phyloP scores from a whole-genome alignment of 37 sponge, comb jelly and placozoan species.

The Spongilla lacustris region DNA sequence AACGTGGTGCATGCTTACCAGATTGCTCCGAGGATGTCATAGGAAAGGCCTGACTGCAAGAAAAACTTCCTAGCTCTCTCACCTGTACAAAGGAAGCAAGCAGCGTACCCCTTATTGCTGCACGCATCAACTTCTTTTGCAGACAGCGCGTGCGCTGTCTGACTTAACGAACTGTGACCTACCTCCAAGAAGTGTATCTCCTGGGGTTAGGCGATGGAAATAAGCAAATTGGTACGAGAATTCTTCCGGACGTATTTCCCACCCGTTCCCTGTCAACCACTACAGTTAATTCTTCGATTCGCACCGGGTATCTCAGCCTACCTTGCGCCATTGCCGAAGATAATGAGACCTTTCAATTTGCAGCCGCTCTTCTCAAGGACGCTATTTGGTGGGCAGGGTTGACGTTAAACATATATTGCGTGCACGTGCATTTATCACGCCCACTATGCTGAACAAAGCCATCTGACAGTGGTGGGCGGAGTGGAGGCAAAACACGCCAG shows the following conservation, averaged over 20 bases:
- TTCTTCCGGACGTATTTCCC: not conserved
- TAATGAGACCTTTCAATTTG: not conserved
- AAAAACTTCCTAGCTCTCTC: slow-evolving; percentile 57
- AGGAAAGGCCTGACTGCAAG: slow-evolving; percentile 25
- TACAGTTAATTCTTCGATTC: not conserved
- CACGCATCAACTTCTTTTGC: not conserved
- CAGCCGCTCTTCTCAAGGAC: not conserved
- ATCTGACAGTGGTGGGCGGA: too few species aligned
- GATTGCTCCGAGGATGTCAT: slow-evolving; percentile 14
- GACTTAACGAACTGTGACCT: not conserved
- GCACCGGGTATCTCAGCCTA: not conserved
- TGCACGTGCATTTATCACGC: not conserved
- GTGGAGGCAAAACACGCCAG: too few species aligned
- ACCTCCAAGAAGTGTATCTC: slow-evolving; percentile 14
- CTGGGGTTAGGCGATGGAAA: slow-evolving; percentile 15
- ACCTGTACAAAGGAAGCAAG: slow-evolving; percentile 7
- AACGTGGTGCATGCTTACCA: slow-evolving; percentile 24
- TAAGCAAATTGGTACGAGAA: slow-evolving; percentile 21
- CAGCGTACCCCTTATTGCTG: not conserved
- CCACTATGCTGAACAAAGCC: not conserved
- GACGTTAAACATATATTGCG: not conserved
- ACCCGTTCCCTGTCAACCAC: not conserved
- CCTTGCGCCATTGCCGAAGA: not conserved
- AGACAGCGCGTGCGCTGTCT: not conserved
- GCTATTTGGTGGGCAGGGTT: not conserved